Evolutionary conservation across 2,797 vertebrate genomes (phyloP).

Genomic region (Valencia hispanica): DNA sequence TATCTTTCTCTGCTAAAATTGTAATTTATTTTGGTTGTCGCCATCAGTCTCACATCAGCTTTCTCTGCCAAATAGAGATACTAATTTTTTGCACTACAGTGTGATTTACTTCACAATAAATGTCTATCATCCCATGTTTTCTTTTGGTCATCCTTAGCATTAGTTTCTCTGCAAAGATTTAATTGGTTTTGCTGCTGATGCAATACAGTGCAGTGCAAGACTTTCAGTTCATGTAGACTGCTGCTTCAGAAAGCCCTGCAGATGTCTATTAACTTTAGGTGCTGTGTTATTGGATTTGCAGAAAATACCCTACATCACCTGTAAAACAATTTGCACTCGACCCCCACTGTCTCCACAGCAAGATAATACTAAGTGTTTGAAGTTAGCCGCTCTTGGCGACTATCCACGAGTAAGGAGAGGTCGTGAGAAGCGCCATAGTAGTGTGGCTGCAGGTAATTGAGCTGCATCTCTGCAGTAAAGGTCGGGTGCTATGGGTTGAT

Average conservation of each 20-base stretch:
- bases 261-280: slow-evolving; percentile 17
- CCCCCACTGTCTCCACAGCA: slow-evolving; percentile 17
- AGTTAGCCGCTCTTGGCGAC: slow-evolving; percentile 30
- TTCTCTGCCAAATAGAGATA: slow-evolving; percentile 1
- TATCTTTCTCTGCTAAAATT: slow-evolving; percentile 10
- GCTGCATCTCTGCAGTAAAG: slow-evolving; percentile 32
- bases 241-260: slow-evolving; percentile 7
- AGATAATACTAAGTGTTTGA: slow-evolving; percentile 24
- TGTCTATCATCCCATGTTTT: not conserved
- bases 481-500: slow-evolving; percentile 24
- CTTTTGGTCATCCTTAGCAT: slow-evolving; percentile 5
- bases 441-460: slow-evolving; percentile 21
- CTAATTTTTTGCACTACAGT: not conserved
- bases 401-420: not conserved
- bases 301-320: slow-evolving; percentile 32
- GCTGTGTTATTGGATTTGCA: slow-evolving; percentile 9
- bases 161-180: not conserved
- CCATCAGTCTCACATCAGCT: slow-evolving; percentile 1
- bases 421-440: slow-evolving; percentile 32
- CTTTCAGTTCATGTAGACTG: slow-evolving; percentile 5
- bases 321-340: slow-evolving; percentile 30
- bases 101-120: slow-evolving; percentile 18
- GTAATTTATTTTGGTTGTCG: slow-evolving; percentile 10
- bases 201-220: not conserved
- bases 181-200: not conserved